phyloP scores from a whole-genome alignment of 2,888 invertebrate species.

The Tupiocoris notatus region DNA sequence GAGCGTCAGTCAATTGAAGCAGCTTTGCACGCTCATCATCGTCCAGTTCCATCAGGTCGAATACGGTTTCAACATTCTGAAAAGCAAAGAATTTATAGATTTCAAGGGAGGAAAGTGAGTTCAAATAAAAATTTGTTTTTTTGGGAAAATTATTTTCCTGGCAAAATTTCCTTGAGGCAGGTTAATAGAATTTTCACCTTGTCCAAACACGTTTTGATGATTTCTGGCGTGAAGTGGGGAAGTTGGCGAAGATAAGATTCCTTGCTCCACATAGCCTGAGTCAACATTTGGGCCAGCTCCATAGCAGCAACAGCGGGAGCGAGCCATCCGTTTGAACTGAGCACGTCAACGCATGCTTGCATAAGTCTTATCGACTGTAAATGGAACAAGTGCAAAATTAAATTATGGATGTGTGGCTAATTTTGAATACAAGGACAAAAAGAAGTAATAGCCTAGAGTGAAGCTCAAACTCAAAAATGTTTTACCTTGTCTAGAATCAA shows the following conservation, averaged over 20 bases:
- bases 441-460: too few species aligned
- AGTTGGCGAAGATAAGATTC: slow-evolving; percentile 96
- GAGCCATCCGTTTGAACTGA: slow-evolving; percentile 96
- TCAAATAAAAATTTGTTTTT: too few species aligned
- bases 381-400: too few species aligned
- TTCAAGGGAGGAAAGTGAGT: too few species aligned
- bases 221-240: slow-evolving; percentile 88
- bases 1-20: slow-evolving; percentile 73
- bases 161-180: too few species aligned
- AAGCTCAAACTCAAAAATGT: too few species aligned
- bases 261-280: slow-evolving; percentile 99
- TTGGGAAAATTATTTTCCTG: too few species aligned
- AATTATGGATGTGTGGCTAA: background rate
- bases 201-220: slow-evolving; percentile 86
- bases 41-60: slow-evolving; percentile 94
- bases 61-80: slow-evolving; percentile 81
- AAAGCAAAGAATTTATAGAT: background rate
- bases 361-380: slow-evolving; percentile 74
- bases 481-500: slow-evolving; percentile 74
- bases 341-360: slow-evolving; percentile 92
- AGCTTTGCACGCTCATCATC: slow-evolving; percentile 79
- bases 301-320: slow-evolving; percentile 98
- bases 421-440: too few species aligned
- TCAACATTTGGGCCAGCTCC: slow-evolving; percentile 99
- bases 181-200: too few species aligned